Conservation (phyloP, 2,113 vertebrate species). For the Austrofundulus limnaeus region DNA sequence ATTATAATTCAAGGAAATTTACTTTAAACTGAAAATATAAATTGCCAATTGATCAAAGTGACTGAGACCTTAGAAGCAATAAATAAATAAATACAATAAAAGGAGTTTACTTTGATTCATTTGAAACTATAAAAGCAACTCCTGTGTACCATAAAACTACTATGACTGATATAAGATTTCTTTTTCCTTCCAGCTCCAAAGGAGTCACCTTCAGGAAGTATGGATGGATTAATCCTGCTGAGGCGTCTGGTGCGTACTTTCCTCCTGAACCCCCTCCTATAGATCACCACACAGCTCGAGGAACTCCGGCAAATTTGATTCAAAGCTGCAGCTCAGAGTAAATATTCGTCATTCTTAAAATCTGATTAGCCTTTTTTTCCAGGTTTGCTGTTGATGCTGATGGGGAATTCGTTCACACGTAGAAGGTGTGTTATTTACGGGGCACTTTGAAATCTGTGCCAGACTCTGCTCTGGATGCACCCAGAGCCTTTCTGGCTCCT, state of each 20-base stretch:
- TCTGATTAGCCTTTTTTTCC: constrained; percentile 10
- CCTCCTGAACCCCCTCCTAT: not conserved
- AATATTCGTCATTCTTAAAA: constrained; percentile 17
- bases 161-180: constrained; percentile 20
- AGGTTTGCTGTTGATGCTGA: constrained; percentile 15
- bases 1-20: too few species aligned
- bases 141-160: constrained; percentile 62
- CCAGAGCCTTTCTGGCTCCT: constrained; percentile 13
- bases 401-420: constrained; percentile 14
- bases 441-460: constrained; percentile 56
- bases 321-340: constrained; percentile 19
- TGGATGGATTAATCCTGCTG: constrained; percentile 13
- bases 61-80: not conserved
- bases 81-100: not conserved
- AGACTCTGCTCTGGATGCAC: constrained; percentile 15
- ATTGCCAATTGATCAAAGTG: not conserved
- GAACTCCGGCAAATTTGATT: constrained; percentile 24
- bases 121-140: constrained; percentile 15
- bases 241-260: not conserved
- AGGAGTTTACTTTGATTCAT: constrained; percentile 32
- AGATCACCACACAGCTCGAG: constrained; percentile 1
- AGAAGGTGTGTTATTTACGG: constrained; percentile 18
- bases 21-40: not conserved
- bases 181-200: not conserved
- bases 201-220: constrained; percentile 24